A percentile compares a stretch with the other conserved stretches of the same genome.
Evolutionary conservation across 2,888 invertebrate species (phyloP).

Genomic region (Pterobdella sp.): DNA sequence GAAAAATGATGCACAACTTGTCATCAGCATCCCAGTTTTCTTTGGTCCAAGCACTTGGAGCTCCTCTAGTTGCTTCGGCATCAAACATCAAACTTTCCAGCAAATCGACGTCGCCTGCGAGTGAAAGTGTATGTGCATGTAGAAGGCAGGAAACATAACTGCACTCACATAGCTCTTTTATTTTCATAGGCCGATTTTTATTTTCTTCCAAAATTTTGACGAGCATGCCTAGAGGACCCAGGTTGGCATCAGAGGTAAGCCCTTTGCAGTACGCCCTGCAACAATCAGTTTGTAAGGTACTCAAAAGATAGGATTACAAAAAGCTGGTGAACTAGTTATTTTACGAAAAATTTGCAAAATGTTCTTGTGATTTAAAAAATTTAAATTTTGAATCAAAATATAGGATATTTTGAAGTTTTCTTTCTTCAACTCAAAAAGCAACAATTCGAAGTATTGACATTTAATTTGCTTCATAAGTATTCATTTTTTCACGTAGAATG

Average conservation of each 20-base stretch:
- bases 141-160: background rate
- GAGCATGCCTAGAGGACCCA: conserved; percentile 21
- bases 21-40: conserved; percentile 35
- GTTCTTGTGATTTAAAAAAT: no score
- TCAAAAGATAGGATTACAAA: no score
- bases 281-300: no score
- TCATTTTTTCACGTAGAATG: no score
- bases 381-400: no score
- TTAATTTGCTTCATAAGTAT: no score
- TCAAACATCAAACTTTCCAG: conserved; percentile 46
- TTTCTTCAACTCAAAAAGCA: no score
- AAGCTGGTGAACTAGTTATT: no score
- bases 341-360: no score
- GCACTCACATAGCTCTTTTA: background rate
- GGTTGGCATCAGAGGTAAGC: conserved; percentile 4
- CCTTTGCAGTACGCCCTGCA: conserved; percentile 28
- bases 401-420: no score
- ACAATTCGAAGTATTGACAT: no score
- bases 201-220: conserved; percentile 21
- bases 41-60: conserved; percentile 43
- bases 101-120: conserved; percentile 41
- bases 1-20: no score
- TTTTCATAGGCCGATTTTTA: background rate
- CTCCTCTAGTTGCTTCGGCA: conserved; percentile 44
- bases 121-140: background rate